Evolutionary conservation across 2,797 vertebrate species (phyloP).

Genomic region (Dicrostonyx torquatus): DNA sequence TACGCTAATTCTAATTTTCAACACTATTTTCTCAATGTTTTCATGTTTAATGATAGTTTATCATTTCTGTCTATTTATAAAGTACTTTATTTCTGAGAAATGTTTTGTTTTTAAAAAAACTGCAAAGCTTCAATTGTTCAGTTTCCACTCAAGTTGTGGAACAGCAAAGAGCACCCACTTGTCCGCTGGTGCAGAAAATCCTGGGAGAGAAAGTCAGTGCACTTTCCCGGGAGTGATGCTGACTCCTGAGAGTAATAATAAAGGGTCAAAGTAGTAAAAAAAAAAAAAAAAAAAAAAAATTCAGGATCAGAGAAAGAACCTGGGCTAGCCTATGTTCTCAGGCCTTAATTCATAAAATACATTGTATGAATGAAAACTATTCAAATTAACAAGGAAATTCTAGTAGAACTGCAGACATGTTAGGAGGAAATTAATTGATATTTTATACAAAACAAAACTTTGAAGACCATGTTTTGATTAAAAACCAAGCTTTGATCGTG

Average conservation of each 20-base stretch:
- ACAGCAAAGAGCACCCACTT: background rate
- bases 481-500: background rate
- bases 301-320: background rate
- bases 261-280: background rate
- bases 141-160: background rate
- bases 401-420: background rate
- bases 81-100: background rate
- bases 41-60: background rate
- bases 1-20: background rate
- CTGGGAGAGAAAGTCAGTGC: background rate
- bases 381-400: background rate
- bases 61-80: background rate
- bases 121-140: background rate
- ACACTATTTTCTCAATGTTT: conserved; percentile 12
- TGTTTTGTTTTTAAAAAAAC: background rate
- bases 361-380: background rate
- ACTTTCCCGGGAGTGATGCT: background rate
- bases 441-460: conserved; percentile 19
- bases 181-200: background rate
- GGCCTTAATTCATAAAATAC: background rate
- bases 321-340: background rate
- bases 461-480: background rate
- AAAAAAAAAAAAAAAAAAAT: background rate
- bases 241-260: background rate
- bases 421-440: background rate